These are phyloP conservation scores for Pristionchus japonicus DNA, from an alignment of 2,888 invertebrate species.

Conservation along the genomic window DNA sequence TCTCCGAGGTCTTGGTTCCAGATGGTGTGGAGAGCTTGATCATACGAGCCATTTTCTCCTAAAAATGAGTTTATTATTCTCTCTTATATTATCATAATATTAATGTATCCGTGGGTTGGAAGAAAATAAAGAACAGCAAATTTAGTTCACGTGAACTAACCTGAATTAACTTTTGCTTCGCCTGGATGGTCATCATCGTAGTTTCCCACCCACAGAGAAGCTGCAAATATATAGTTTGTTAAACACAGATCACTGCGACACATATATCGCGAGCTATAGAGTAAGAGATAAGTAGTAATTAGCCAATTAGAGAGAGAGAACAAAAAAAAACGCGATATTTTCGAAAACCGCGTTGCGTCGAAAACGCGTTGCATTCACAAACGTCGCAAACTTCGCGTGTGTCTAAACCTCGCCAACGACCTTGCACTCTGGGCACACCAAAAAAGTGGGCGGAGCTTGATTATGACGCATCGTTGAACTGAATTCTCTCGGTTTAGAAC, in stretches of 20 bases:
- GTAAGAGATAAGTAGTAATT: not conserved
- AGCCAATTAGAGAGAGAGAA: not conserved
- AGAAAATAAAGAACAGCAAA: too few species aligned
- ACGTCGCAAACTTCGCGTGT: not conserved
- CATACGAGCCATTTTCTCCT: constrained; percentile 38
- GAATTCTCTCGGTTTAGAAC: constrained; percentile 15
- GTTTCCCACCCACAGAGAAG: not conserved
- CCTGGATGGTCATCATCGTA: constrained; percentile 31
- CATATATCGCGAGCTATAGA: not conserved
- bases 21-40: not conserved
- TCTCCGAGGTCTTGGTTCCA: not conserved
- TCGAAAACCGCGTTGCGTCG: constrained; percentile 23
- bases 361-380: not conserved
- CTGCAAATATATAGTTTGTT: not conserved
- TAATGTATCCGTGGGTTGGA: too few species aligned
- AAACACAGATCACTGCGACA: not conserved
- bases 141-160: not conserved
- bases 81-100: too few species aligned
- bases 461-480: constrained; percentile 18
- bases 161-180: constrained; percentile 5
- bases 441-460: not conserved
- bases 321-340: not conserved
- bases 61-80: not conserved
- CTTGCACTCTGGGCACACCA: not conserved
- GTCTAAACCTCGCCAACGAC: not conserved